Evolutionary conservation across 30 jellyfish, hydroid and myxozoan genomes (phyloP).

Genomic region (Aurelia aurita complex sp. Pacific): DNA sequence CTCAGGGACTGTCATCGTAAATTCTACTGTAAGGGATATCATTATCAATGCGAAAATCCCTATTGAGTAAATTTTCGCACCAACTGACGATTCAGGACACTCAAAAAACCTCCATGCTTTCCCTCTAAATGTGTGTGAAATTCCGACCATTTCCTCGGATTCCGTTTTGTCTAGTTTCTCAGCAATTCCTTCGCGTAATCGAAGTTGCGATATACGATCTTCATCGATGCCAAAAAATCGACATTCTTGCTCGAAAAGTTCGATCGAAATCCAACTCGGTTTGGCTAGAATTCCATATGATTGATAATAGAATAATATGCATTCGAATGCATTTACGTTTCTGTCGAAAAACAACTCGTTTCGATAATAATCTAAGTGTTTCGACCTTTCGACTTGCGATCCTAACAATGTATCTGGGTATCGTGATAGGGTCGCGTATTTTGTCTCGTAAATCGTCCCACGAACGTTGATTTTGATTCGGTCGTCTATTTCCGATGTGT

Average conservation of each 20-base stretch:
- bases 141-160: not conserved
- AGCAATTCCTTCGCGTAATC: constrained; percentile 15
- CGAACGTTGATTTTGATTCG: constrained; percentile 61
- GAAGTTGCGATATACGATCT: constrained; percentile 38
- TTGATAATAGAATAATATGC: constrained; percentile 60
- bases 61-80: constrained; percentile 47
- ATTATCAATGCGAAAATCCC: constrained; percentile 6
- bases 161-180: not conserved
- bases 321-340: constrained; percentile 52
- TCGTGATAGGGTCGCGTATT: constrained; percentile 43
- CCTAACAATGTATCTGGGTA: constrained; percentile 80
- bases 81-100: constrained; percentile 31
- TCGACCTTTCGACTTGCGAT: constrained; percentile 16
- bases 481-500: not conserved
- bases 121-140: constrained; percentile 4
- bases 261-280: constrained; percentile 45
- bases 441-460: constrained; percentile 69
- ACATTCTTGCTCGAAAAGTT: constrained; percentile 67
- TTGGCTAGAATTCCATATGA: constrained; percentile 72
- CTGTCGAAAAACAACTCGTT: constrained; percentile 46
- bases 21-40: constrained; percentile 28
- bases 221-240: constrained; percentile 54
- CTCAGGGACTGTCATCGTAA: constrained; percentile 40
- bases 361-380: constrained; percentile 16
- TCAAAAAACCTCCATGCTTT: constrained; percentile 58